Evolutionary conservation across 1,140 invertebrate species (phyloP), one percentile per base, ranked within the genome.

Genomic region (Telenomus remus): DNA sequence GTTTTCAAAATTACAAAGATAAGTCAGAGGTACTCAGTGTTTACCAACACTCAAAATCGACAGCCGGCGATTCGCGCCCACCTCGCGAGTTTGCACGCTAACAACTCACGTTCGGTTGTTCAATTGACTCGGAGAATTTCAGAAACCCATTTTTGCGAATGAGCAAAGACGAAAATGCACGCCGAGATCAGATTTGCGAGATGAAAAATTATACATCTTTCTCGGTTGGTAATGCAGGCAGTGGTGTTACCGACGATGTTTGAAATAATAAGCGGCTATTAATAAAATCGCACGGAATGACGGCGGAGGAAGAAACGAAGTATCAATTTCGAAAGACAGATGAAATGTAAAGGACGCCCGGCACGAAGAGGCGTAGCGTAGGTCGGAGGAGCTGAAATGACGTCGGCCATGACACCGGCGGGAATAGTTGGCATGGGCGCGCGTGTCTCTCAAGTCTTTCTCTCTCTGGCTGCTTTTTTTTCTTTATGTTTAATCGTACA

Each of bases 371-470:
- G 59, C 47, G 59, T 75, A 64, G 60, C 71, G 56, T 71, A 61
- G 64, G 61, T 66, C 68, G 64, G 14, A 16, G 46, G 12, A 57
- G 46, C 15, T 57, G 46, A 44, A 43, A 39, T 72, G 68, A 77
- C 63, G 74, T 66, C 63, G 82, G 53, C 82, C 80, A 78, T 82
- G 82, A 84, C 81, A 82, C 76, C 73, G 54, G 55, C 14, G 54
- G 53, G 65, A 81, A 77, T 60, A 60, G 69, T 72, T 72, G 69
- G 64, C 59, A 73, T 76, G 50, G 54, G 65, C 66, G 37, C 37
- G 37, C 8, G 57, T 75, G 49, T 68, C 76, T 73, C 78, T 74
- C 78, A 63, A 57, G 63, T 76, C 63, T 69, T 57, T 59, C 76
- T 70, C 61, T 61, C 56, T 60, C 70, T 59, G 13, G 11, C n/a